A percentile compares a stretch with the other conserved stretches of the same genome.
Conservation (phyloP, 2,888 invertebrate genomes). For the Uropetala carovei region DNA sequence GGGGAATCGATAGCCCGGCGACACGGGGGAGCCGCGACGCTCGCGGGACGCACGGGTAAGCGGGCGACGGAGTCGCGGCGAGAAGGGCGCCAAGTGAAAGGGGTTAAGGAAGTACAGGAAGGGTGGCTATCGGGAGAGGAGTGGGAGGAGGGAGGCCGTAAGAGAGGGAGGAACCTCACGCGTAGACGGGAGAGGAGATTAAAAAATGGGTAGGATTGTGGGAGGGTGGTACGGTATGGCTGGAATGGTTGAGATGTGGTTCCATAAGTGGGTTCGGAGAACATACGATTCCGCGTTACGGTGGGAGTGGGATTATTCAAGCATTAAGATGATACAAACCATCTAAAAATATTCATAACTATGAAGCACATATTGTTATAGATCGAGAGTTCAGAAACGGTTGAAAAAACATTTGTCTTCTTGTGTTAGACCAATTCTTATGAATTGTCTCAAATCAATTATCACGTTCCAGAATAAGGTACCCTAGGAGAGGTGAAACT, state of each 20-base stretch:
- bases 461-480: too few relatives aligned
- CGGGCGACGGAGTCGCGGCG: background rate
- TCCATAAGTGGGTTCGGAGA: background rate
- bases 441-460: too few relatives aligned
- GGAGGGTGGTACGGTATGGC: background rate
- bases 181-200: background rate
- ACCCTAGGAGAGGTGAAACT: too few relatives aligned
- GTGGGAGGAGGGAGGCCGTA: background rate
- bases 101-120: constrained; percentile 13
- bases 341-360: too few relatives aligned
- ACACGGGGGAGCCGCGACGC: background rate
- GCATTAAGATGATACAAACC: too few relatives aligned
- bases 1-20: constrained; percentile 3
- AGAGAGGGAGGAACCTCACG: background rate
- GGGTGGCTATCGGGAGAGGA: background rate
- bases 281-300: background rate
- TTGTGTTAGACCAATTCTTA: too few relatives aligned
- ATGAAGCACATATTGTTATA: too few relatives aligned
- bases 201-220: background rate
- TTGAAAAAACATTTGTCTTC: too few relatives aligned
- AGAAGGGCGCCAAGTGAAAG: background rate
- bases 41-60: constrained; percentile 1
- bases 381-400: too few relatives aligned
- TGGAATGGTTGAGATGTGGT: background rate
- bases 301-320: background rate